Base-by-base conservation (phyloP, 2,888 invertebrate species). In the Muscina levida region DNA sequence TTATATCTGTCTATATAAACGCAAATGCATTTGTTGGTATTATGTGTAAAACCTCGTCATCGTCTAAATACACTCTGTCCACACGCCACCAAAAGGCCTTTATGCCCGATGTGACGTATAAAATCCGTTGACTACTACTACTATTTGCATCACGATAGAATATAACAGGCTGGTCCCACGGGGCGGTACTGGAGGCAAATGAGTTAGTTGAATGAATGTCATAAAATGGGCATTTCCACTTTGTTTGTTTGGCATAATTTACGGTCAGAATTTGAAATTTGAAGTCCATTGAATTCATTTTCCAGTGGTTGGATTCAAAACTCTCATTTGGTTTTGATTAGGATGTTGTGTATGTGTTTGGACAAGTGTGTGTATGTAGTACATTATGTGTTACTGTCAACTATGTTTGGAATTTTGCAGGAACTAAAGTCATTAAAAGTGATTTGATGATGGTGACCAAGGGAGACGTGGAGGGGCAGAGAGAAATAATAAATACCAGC, bases 221-320 rank as follows among this genome's bases (percentile, higher is more conserved):
- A 82, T 77, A 79, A 79, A 82, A 75, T 42, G 68, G 56, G 77
- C 71, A 79, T 79, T 79, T 62, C 62, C 79, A 74, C 44, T 56
- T 77, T 79, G 77, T 77, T 82, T 72, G 74, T 74, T 77, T 79
- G 68, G 19, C 72, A 73, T 79, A 77, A 82, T 79, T 79, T 77
- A 75, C 72, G 73, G 68, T 59, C 48, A 72, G 48, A 71, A 74
- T 67, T 74, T 77, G 15, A 62, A 73, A 77, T 74, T 65, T 80
- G 65, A 71, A 76, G 73, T 24, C 71, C 44, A 74, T 80, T 77
- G 65, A 77, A 77, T 66, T n/a, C 8, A 8, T 31, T 66, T 51
- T 37, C 17, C 26, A 53, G 5, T 71, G 57, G 65, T 57, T 65
- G 66, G 10, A 44, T 59, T 71, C 57, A 57, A 53, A n/a, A n/a